These are phyloP conservation scores for Glaucidium brasilianum DNA, from an alignment of 2,113 vertebrate genomes.

Conservation along the genomic window DNA sequence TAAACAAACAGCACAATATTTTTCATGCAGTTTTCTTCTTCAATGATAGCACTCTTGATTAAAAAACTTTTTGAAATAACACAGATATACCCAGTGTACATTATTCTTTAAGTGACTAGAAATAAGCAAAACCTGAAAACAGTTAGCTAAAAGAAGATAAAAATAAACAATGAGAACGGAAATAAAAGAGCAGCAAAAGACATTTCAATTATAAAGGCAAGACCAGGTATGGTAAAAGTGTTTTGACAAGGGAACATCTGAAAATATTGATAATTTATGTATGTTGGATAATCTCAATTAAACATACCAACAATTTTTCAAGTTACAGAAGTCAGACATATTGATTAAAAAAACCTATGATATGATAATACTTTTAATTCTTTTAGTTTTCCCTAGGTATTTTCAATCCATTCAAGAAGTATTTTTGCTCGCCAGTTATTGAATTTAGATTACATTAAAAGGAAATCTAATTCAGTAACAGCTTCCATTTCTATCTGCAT, in stretches of 20 bases:
- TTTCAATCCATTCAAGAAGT: background rate
- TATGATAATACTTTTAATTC: background rate
- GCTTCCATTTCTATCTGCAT: background rate
- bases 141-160: background rate
- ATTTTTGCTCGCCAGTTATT: background rate
- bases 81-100: background rate
- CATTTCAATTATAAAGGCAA: background rate
- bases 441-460: background rate
- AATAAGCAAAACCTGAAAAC: background rate
- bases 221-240: background rate
- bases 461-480: background rate
- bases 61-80: background rate
- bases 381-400: background rate
- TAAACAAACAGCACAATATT: background rate
- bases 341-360: background rate
- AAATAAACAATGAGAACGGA: background rate
- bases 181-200: background rate
- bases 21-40: background rate
- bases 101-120: background rate
- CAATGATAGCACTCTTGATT: background rate
- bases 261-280: background rate
- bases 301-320: background rate
- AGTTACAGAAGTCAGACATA: background rate
- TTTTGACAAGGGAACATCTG: background rate
- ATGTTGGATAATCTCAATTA: background rate